These are phyloP conservation scores for Pteruthius melanotis DNA, from an alignment of 2,113 vertebrate genomes.

Conservation along the genomic window DNA sequence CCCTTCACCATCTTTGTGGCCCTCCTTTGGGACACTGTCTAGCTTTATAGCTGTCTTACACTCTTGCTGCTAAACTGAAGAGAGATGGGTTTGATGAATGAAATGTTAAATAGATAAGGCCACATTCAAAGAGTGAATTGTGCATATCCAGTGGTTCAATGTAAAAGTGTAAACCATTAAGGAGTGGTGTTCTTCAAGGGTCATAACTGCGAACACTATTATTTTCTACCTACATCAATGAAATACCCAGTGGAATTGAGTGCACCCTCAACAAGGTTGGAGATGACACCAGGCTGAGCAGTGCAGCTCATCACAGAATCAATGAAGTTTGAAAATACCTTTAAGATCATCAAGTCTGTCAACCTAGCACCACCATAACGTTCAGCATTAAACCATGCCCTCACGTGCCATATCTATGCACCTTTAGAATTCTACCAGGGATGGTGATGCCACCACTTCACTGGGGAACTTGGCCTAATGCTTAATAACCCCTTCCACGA, in stretches of 20 bases:
- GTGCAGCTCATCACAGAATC: not conserved
- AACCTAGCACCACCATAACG: not conserved
- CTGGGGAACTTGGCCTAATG: not conserved
- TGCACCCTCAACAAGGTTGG: not conserved
- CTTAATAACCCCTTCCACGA: not conserved
- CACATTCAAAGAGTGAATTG: not conserved
- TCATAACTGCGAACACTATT: not conserved
- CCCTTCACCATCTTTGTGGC: not conserved
- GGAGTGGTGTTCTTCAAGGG: fast-evolving
- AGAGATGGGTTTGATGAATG: not conserved
- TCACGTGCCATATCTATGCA: not conserved
- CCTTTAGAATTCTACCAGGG: not conserved
- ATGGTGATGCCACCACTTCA: not conserved
- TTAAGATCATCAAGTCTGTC: not conserved
- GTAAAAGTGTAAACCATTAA: not conserved
- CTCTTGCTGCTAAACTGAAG: not conserved
- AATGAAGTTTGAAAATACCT: not conserved
- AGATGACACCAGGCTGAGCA: not conserved
- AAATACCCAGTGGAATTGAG: not conserved
- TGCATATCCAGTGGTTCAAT: not conserved
- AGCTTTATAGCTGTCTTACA: not conserved
- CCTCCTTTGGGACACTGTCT: not conserved
- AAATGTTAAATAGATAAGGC: not conserved
- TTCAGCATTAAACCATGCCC: not conserved
- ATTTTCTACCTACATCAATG: not conserved